These are phyloP conservation scores for Diaphora mendica DNA, from an alignment of 2,888 invertebrate genomes.

Conservation along the genomic window DNA sequence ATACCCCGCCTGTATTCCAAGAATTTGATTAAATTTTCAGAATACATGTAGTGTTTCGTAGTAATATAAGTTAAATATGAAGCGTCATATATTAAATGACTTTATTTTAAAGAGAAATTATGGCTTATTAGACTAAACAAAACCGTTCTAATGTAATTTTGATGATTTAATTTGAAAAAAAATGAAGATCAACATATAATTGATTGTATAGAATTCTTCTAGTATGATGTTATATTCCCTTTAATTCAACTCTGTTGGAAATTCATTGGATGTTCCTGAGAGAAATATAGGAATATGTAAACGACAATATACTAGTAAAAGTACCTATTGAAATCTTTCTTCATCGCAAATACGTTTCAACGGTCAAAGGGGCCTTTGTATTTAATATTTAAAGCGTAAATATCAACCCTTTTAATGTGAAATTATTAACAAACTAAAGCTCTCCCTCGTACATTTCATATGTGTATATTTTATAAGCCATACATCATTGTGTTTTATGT, in stretches of 20 bases:
- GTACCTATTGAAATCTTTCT: conserved; percentile 15
- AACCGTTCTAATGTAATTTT: background rate
- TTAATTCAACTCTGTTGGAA: background rate
- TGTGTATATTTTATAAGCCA: background rate
- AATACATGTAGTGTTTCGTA: background rate
- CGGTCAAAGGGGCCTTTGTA: conserved; percentile 12
- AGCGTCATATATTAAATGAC: background rate
- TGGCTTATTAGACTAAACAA: background rate
- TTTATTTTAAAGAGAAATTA: background rate
- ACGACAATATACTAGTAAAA: background rate
- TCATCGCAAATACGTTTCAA: conserved; percentile 12
- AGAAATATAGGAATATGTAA: conserved; percentile 4
- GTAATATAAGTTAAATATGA: background rate
- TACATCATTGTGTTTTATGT: conserved; percentile 2
- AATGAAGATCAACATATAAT: background rate
- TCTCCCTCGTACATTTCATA: background rate
- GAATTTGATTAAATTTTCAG: background rate
- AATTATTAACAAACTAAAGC: conserved; percentile 15
- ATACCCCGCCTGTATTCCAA: background rate
- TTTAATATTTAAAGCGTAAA: conserved; percentile 20
- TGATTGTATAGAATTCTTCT: background rate
- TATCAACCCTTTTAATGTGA: conserved; percentile 19
- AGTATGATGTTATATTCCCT: background rate
- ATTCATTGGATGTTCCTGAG: conserved; percentile 1
- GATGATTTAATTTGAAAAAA: background rate